Evolutionary conservation across 2,888 invertebrate genomes (phyloP).

Genomic region (Coenonympha glycerion): DNA sequence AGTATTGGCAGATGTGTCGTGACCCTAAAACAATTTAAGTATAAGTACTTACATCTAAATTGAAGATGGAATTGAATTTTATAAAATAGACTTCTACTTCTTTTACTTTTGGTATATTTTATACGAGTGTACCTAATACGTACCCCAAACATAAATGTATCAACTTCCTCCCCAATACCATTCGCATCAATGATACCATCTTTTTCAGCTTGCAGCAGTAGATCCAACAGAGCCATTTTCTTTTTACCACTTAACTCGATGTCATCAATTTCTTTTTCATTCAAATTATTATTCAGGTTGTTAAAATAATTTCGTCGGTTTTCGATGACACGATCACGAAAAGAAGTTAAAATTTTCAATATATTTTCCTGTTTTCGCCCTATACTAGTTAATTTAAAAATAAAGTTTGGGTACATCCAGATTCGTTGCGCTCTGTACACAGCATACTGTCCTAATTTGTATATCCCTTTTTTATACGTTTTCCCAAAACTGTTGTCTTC

Average conservation of each 20-base stretch:
- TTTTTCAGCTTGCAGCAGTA: conserved; percentile 1
- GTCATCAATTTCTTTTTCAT: background rate
- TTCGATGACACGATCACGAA: conserved; percentile 5
- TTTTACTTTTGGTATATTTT: background rate
- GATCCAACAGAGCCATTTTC: conserved; percentile 2
- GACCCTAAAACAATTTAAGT: conserved; percentile 49
- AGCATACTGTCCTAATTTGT: background rate
- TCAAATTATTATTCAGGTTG: background rate
- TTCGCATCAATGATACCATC: background rate
- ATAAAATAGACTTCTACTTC: background rate
- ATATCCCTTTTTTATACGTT: conserved; percentile 4
- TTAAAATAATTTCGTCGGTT: background rate
- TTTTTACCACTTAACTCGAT: background rate
- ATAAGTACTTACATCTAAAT: too few species aligned
- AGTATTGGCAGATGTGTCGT: conserved; percentile 68
- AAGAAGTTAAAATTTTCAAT: background rate
- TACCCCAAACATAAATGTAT: conserved; percentile 9
- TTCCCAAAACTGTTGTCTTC: background rate
- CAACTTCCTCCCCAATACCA: conserved; percentile 2
- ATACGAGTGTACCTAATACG: background rate
- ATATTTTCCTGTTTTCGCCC: background rate
- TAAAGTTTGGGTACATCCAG: conserved; percentile 1
- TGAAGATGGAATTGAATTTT: too few species aligned
- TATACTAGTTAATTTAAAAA: background rate
- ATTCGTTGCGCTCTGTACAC: background rate